Evolutionary conservation across 2,797 vertebrate species (phyloP).

Genomic region (Typhlichthys subterraneus): DNA sequence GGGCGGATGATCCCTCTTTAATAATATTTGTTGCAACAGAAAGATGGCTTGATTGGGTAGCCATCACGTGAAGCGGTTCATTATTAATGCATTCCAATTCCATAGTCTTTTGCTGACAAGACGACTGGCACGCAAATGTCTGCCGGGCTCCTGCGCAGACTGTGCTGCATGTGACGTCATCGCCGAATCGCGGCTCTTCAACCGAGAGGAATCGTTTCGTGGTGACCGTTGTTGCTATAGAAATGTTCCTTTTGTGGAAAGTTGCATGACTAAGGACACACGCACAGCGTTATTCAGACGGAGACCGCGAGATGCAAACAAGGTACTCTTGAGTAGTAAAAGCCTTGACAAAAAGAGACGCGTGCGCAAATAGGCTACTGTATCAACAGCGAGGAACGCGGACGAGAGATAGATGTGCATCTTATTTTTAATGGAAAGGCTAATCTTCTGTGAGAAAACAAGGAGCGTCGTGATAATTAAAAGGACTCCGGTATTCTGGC

Average conservation of each 20-base stretch:
- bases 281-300: neutral
- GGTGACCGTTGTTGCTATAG: slow-evolving; percentile 90
- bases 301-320: neutral
- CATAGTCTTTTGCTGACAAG: neutral
- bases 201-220: slow-evolving; percentile 85
- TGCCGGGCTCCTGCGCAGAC: slow-evolving; percentile 17
- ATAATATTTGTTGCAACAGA: slow-evolving; percentile 12
- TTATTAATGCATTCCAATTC: neutral
- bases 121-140: neutral
- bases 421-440: slow-evolving; percentile 56
- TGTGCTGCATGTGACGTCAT: slow-evolving; percentile 77
- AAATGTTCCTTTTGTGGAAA: slow-evolving; percentile 84
- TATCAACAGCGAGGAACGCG: slow-evolving; percentile 31
- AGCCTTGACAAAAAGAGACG: neutral
- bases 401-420: slow-evolving; percentile 19
- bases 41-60: slow-evolving; percentile 15
- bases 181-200: slow-evolving; percentile 73
- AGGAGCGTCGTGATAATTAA: slow-evolving; percentile 41
- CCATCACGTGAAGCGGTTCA: neutral
- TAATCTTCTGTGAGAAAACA: slow-evolving; percentile 43
- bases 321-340: neutral
- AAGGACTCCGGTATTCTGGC: slow-evolving; percentile 27
- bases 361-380: neutral
- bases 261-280: slow-evolving; percentile 27
- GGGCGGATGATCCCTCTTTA: slow-evolving; percentile 25